Percentiles rank a stretch among this genome's conserved stretches.
Conservation (phyloP, 2,113 vertebrate genomes). For the Tilapia sparmanii region DNA sequence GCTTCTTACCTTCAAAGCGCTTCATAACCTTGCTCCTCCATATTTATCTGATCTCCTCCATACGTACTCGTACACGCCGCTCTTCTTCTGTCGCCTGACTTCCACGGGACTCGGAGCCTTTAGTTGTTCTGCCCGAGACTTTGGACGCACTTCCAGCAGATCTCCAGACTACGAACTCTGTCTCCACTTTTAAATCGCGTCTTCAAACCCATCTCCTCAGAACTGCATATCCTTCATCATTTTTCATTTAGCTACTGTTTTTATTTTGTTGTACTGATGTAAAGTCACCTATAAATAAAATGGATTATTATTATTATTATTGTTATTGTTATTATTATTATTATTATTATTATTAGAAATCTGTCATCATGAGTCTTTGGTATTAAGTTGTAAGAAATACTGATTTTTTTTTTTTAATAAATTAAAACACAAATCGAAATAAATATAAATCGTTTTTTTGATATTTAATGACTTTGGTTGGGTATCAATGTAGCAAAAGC, state of each 20-base stretch:
- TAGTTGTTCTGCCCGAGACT: neutral
- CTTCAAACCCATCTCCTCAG: neutral
- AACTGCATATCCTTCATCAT: neutral
- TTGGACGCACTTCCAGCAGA: neutral
- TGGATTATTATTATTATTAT: neutral
- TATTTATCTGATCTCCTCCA: neutral
- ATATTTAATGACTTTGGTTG: neutral
- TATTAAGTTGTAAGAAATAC: neutral
- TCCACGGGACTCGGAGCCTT: neutral
- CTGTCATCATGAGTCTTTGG: neutral
- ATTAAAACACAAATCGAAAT: neutral
- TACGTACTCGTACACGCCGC: rapidly evolving
- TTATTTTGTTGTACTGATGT: rapidly evolving
- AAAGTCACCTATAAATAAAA: neutral
- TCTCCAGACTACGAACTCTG: neutral
- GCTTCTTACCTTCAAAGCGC: neutral
- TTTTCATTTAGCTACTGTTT: neutral
- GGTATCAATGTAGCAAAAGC: neutral
- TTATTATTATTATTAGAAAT: neutral
- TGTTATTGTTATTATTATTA: neutral
- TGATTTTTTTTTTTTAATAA: rapidly evolving
- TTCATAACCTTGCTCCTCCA: neutral
- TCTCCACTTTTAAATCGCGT: neutral
- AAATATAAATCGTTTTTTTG: rapidly evolving
- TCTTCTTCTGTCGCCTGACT: neutral